Evolutionary conservation across 2,888 invertebrate genomes (phyloP), one percentile per base, ranked within the genome.

Genomic region (Tineola bisselliella): DNA sequence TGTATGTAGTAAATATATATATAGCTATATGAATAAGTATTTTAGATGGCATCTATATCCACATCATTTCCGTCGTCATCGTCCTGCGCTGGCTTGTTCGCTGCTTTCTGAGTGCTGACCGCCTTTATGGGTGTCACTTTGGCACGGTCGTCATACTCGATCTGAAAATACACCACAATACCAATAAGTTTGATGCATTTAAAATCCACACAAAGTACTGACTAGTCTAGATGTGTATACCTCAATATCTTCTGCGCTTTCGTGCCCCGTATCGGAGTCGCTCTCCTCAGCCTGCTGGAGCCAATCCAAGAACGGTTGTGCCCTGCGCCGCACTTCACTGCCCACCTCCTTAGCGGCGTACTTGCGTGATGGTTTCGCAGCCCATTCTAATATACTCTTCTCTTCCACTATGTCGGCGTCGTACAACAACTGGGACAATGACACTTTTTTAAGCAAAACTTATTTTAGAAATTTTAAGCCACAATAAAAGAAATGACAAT

Each of bases 231-330:
- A n/a, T 25, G 25, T 25, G 25, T 25, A 25, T 25, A 67, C 65
- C 63, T 66, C 66, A 15, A 66, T 62, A 61, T 66, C 66, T 63
- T 64, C 65, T 13, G 15, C 62, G 61, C 52, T 62, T 68, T 89
- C 89, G 56, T 92, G 92, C 65, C 93, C 93, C 62, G 91, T 92
- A 62, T 92, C 91, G 19, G 93, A 93, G 65, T 93, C 93, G 75
- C 96, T 96, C 79, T 98, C 98, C 75, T 98, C 98, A 63, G 99
- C 99, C 77, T 99, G 97, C 78, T 94, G 92, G 69, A 99, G 90
- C 99, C 99, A 99, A 72, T 93, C 96, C 64, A 99, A 91, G 84
- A 99, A 97, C 62, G 97, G 97, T 72, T 93, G 92, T 61, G 97
- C 98, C 74, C 94, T 94, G 65, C 93, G 92, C 68, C 96, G 94